Evolutionary conservation across 2,888 invertebrate species (phyloP).

Genomic region (Monochamus alternatus): DNA sequence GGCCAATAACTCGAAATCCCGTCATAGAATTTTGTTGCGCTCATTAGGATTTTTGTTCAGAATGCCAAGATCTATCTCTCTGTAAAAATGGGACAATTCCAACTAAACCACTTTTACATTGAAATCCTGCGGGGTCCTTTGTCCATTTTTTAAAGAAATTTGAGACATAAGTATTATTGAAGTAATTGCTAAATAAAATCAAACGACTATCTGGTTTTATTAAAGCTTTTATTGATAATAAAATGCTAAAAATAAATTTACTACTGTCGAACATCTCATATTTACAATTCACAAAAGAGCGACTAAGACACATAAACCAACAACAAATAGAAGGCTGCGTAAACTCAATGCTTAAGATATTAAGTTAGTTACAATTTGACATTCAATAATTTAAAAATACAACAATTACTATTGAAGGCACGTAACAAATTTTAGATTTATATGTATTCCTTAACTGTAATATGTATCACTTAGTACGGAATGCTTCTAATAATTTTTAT

Average conservation of each 20-base stretch:
- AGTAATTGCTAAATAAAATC: too few relatives aligned
- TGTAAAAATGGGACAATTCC: too few relatives aligned
- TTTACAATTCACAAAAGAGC: slow-evolving; percentile 28
- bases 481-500: slow-evolving; percentile 47
- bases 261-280: slow-evolving; percentile 30
- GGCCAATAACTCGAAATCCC: too few relatives aligned
- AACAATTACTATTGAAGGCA: slow-evolving; percentile 55
- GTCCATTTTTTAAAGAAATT: too few relatives aligned
- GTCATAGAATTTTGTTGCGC: too few relatives aligned
- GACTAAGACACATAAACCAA: slow-evolving; percentile 19
- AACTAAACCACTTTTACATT: too few relatives aligned
- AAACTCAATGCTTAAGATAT: slow-evolving; percentile 6
- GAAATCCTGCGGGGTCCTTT: too few relatives aligned
- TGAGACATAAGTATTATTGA: too few relatives aligned
- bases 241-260: slow-evolving; percentile 36
- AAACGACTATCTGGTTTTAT: slow-evolving; percentile 41
- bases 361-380: slow-evolving; percentile 14
- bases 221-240: slow-evolving; percentile 47
- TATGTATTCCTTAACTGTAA: slow-evolving; percentile 39
- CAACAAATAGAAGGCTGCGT: slow-evolving; percentile 27
- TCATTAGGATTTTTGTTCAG: too few relatives aligned
- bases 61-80: too few relatives aligned
- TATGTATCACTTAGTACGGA: slow-evolving; percentile 56
- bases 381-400: slow-evolving; percentile 40
- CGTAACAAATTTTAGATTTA: slow-evolving; percentile 53